Conservation (phyloP, 2,888 invertebrate genomes). For the Drosophila falleni region DNA sequence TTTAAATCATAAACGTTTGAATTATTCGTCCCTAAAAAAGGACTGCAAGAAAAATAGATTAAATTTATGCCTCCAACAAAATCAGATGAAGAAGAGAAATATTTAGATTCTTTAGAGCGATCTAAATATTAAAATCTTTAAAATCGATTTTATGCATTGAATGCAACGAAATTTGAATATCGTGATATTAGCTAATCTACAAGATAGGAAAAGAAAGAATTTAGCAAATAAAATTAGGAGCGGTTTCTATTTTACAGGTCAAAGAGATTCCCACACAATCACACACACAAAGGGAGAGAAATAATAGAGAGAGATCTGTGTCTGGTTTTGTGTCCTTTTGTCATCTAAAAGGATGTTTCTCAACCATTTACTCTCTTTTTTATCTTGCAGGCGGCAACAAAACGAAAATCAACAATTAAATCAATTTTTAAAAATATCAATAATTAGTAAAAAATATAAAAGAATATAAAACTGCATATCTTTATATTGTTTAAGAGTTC, state of each 20-base stretch:
- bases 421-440: constrained; percentile 40
- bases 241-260: constrained; percentile 23
- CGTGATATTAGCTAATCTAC: too few species aligned
- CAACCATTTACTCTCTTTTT: constrained; percentile 37
- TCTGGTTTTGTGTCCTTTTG: constrained; percentile 26
- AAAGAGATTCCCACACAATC: constrained; percentile 31
- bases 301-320: constrained; percentile 44
- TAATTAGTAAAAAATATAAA: constrained; percentile 31
- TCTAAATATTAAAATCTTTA: too few species aligned
- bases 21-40: too few species aligned
- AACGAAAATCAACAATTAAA: constrained; percentile 24
- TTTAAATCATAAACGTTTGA: too few species aligned
- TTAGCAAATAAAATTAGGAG: background rate
- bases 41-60: too few species aligned
- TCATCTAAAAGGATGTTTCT: constrained; percentile 22
- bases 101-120: too few species aligned
- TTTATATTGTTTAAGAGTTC: constrained; percentile 61
- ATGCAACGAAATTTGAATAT: too few species aligned
- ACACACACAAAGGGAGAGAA: constrained; percentile 20
- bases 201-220: too few species aligned
- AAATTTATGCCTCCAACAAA: too few species aligned
- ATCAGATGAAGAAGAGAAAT: too few species aligned
- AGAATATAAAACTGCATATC: constrained; percentile 72
- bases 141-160: too few species aligned
- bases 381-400: constrained; percentile 54